Base-by-base conservation (phyloP, 2,797 vertebrate genomes). In the Micropoecilia bifurca region DNA sequence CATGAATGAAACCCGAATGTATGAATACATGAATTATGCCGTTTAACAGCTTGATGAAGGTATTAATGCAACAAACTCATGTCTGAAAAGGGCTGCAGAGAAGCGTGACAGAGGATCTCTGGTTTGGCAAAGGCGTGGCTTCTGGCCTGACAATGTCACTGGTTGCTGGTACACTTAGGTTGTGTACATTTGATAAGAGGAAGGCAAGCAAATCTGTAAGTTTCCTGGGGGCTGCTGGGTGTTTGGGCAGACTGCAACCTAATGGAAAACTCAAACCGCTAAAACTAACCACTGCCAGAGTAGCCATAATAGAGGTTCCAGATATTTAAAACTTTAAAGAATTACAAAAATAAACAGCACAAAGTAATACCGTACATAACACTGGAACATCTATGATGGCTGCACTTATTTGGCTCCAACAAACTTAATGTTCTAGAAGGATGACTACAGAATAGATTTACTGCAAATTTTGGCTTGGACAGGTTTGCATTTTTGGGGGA, bases 121-220 rank as follows among this genome's bases (percentile, higher is more conserved):
- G 91, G 86, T 89, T 92, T 91, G 94, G 93, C 93, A 89, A 90
- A 92, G 93, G 93, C 93, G 92, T 94, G 92, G 93, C 83, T 85
- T 92, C 88, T 92, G 88, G 85, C 90, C 87, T 16, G 33, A 85
- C 79, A 85, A 71, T 79, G 84, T 83, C 77, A 76, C 85, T 82
- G 89, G 46, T 90, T 81, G 72, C 83, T 75, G 59, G 86, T 82
- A 75, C 76, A 45, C 79, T 75, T 79, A 46, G 73, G 75, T 75
- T 88, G 85, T 84, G 82, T 75, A 81, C 86, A 86, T 82, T 82
- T 84, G 86, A 86, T 82, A 76, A 76, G 74, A 78, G 75, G 75
- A 75, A 68, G 47, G 75, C 81, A 86, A 89, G 85, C 81, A 79
- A 86, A 85, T 77, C 83, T 90, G 13, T n/a, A 45, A 43, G 39